Base-by-base conservation (phyloP, 30 jellyfish, hydroid and myxozoan species). In the Nemopilema nomurai region DNA sequence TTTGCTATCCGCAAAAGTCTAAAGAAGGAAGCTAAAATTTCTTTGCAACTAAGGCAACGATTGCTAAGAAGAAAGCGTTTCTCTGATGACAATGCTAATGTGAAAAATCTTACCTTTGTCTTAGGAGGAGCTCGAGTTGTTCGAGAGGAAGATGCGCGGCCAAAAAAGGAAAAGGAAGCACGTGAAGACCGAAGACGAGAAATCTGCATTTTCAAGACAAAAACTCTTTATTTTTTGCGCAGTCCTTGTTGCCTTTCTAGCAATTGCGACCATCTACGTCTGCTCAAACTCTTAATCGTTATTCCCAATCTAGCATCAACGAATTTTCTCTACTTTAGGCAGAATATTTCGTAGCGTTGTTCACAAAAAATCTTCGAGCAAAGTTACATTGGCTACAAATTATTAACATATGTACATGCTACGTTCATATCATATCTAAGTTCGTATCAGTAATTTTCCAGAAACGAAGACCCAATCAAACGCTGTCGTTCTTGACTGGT, bases 81-180 rank as follows among this genome's bases (percentile, higher is more conserved):
- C n/a, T n/a, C n/a, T n/a, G n/a, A n/a, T 13, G 13, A 41, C 57
- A 3, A 3, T 6, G 6, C 13, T 3, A 41, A 41, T 3, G 9
- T 41, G 57, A 41, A 41, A 6, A 7, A 25, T 13, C 21, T 16
- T 32, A 29, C 32, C 1, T 27, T 27, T 49, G 19, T 84, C 67
- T 24, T 49, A 91, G 98, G 96, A 92, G 30, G 98, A 92, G 62
- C 80, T 92, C 22, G 96, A 92, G 50, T 72, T 87, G 87, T 87
- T 81, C 53, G 89, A 92, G 63, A 65, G 96, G 23, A 88, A 88
- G 65, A 92, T 89, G 22, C 89, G 83, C 51, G 98, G 96, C 19
- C 96, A 92, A 28, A 92, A 88, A 70, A 80, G 98, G 64, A 92
- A 87, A 65, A 90, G 18, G 25, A 79, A 67, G 49, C 24, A 68